phyloP scores from a whole-genome alignment of 2,888 invertebrate genomes.

The Meghimatium bilineatum region DNA sequence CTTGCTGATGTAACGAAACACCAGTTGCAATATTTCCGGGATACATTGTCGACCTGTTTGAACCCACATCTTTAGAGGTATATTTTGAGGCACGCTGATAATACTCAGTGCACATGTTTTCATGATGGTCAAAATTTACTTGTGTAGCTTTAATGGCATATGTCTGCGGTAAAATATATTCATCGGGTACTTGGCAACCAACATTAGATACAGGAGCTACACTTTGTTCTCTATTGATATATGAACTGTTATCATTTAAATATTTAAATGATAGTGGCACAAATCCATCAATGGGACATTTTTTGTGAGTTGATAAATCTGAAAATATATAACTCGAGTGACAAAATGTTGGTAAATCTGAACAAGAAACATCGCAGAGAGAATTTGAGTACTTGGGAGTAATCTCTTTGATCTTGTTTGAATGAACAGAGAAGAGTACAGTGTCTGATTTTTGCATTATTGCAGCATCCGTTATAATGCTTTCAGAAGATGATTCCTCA shows the following conservation, averaged over 20 bases:
- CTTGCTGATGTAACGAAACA: too few species aligned
- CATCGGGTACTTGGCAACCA: conserved; percentile 5
- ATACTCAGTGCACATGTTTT: not conserved
- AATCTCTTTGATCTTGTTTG: not conserved
- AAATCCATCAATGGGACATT: not conserved
- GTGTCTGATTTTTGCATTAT: conserved; percentile 25
- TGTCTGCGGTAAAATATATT: not conserved
- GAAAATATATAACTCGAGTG: not conserved
- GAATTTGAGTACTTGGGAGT: not conserved
- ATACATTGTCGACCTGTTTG: not conserved
- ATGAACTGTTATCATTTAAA: too few species aligned
- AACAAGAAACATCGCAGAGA: not conserved
- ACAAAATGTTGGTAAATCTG: not conserved
- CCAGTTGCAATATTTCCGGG: not conserved
- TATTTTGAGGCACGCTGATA: not conserved
- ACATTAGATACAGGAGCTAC: not conserved
- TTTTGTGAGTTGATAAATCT: not conserved
- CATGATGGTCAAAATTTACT: not conserved
- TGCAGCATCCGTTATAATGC: not conserved
- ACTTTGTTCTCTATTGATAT: not conserved
- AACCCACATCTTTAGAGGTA: not conserved
- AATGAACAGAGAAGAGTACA: not conserved
- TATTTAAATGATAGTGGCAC: not conserved
- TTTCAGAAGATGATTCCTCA: not conserved
- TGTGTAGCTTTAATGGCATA: conserved; percentile 1